Percentiles rank a stretch among this genome's conserved stretches.
Conservation (phyloP, 1,140 invertebrate species). For the Leptinotarsa defecta region DNA sequence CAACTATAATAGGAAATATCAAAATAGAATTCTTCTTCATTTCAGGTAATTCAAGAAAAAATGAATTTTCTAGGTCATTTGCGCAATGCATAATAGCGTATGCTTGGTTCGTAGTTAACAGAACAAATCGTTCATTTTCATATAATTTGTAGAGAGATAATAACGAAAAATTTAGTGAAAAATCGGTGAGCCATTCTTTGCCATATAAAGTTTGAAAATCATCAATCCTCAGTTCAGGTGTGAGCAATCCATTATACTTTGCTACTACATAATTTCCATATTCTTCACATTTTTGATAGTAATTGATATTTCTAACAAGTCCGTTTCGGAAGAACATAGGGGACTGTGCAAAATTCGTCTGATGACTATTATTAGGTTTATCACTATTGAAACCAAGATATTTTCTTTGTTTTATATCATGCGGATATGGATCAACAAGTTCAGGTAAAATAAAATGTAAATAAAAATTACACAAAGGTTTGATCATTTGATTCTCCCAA, state of each 20-base stretch:
- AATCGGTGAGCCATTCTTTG: constrained; percentile 12
- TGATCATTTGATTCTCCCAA: constrained; percentile 17
- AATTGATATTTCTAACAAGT: constrained; percentile 19
- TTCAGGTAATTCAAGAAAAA: constrained; percentile 13
- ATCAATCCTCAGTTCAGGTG: not conserved
- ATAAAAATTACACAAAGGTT: constrained; percentile 20
- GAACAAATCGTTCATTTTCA: not conserved
- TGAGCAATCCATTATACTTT: not conserved
- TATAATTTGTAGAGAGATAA: not conserved
- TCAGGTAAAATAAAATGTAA: constrained; percentile 16
- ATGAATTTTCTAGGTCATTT: not conserved
- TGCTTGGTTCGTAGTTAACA: not conserved
- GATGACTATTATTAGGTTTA: not conserved
- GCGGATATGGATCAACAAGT: not conserved
- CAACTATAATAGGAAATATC: constrained; percentile 5
- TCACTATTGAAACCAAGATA: not conserved
- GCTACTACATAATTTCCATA: constrained; percentile 25
- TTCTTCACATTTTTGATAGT: constrained; percentile 13
- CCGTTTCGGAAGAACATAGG: constrained; percentile 12
- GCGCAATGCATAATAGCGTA: constrained; percentile 9
- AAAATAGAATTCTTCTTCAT: not conserved
- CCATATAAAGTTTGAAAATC: not conserved
- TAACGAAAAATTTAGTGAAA: not conserved
- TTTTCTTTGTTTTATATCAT: not conserved
- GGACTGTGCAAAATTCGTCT: not conserved